Conservation (phyloP, 2,888 invertebrate genomes). For the Orthosia incerta region DNA sequence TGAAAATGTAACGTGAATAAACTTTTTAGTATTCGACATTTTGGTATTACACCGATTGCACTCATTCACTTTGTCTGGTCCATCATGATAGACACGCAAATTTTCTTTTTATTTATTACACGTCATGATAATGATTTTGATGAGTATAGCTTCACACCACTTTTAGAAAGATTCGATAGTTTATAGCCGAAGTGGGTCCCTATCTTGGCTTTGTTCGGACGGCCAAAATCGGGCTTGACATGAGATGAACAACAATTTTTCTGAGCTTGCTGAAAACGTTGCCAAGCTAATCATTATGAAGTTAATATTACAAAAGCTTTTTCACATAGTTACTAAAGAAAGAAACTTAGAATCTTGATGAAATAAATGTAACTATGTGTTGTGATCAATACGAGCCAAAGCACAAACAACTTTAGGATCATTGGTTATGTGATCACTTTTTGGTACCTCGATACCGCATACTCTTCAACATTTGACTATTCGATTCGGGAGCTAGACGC, state of each 20-base stretch:
- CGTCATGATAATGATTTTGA: background rate
- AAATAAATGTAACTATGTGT: background rate
- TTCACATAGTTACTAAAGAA: background rate
- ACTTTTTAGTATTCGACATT: too few relatives aligned
- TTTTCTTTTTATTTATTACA: too few relatives aligned
- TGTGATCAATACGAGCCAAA: background rate
- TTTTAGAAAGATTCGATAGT: background rate
- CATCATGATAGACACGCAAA: background rate
- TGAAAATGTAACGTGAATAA: too few relatives aligned
- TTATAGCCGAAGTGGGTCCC: too few relatives aligned
- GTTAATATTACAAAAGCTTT: slow-evolving; percentile 14
- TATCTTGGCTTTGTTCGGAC: background rate
- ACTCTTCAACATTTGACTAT: background rate
- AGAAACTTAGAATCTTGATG: background rate
- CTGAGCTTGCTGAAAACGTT: background rate
- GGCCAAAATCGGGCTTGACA: background rate
- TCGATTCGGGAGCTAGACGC: background rate
- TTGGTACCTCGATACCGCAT: background rate
- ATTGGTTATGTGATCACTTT: too few relatives aligned
- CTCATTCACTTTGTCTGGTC: too few relatives aligned
- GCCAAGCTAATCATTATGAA: background rate
- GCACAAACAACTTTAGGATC: slow-evolving; percentile 15
- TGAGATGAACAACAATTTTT: too few relatives aligned
- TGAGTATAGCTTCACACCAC: background rate
- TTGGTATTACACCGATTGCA: too few relatives aligned